Evolutionary conservation across 2,113 vertebrate species (phyloP), one percentile per base, ranked within the genome.

Genomic region (Tapirus terrestris): DNA sequence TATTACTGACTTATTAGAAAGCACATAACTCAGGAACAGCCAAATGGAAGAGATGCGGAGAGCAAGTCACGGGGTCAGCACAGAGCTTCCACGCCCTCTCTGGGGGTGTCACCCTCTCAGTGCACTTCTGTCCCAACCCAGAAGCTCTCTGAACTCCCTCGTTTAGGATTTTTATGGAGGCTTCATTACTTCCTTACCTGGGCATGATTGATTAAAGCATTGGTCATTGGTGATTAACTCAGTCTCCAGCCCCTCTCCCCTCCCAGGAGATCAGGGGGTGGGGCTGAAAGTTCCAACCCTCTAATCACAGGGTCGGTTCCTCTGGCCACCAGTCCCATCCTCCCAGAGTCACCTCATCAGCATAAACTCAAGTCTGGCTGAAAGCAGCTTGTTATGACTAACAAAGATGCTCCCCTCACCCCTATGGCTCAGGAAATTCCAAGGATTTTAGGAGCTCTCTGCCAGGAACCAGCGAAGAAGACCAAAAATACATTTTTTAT

Each of bases 61-160:
- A 11, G 20, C 0, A 0, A 56, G 36, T 20, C 14, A 31, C 10
- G 9, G 29, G 10, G 33, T 31, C 31, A 31, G 17, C n/a, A 8
- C 48, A 13, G 53, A 63, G 23, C 18, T 17, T 75, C 31, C 25
- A 39, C 9, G 27, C 45, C 58, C 70, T 63, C n/a, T 11, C 36
- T n/a, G 53, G 53, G 43, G 31, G 11, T 17, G 17, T 36, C 39
- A 51, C n/a, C n/a, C 25, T 39, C 31, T 83, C 53, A 36, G 5
- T 23, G 36, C 23, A 73, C 10, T 14, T 56, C 39, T 83, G 53
- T 61, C 13, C n/a, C n/a, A 93, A 23, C 90, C 45, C 6, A 1
- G n/a, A 76, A 76, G 56, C 20, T 76, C 58, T 93, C 72, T 25
- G n/a, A 51, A 39, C 18, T 39, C 84, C 8, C 27, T 51, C 23